phyloP scores from a whole-genome alignment of 2,797 vertebrate species.

The Coilia nasus region DNA sequence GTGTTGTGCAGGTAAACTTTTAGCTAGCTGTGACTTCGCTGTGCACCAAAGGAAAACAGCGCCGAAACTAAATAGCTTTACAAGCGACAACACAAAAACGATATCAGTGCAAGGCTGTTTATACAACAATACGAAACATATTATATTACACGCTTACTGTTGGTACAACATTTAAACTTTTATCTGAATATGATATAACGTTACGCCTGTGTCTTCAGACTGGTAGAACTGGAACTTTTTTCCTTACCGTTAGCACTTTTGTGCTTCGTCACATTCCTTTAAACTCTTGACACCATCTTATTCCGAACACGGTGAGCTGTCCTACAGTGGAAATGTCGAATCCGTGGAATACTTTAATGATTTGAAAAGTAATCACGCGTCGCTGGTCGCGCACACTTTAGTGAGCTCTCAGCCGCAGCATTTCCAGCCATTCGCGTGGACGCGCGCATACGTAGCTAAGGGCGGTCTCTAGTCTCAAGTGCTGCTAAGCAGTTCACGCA shows the following conservation, averaged over 20 bases:
- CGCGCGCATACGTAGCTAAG: constrained; percentile 50
- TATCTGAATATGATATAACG: not conserved
- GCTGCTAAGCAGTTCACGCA: constrained; percentile 33
- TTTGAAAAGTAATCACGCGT: constrained; percentile 18
- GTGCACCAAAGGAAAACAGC: not conserved
- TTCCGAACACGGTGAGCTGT: constrained; percentile 4
- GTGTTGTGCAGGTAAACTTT: constrained; percentile 25
- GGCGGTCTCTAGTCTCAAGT: constrained; percentile 44
- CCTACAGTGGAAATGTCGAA: constrained; percentile 3
- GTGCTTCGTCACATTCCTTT: constrained; percentile 20
- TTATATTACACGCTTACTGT: not conserved
- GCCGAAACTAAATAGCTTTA: constrained; percentile 2
- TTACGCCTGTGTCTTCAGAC: constrained; percentile 17
- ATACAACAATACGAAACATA: not conserved
- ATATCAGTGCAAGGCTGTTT: not conserved
- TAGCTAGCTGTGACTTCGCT: constrained; percentile 20
- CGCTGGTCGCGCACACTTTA: constrained; percentile 17
- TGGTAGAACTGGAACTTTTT: constrained; percentile 21
- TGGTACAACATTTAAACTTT: not conserved
- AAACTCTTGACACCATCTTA: constrained; percentile 18
- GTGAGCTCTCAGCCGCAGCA: constrained; percentile 27
- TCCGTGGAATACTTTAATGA: constrained; percentile 12
- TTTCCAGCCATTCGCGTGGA: constrained; percentile 36
- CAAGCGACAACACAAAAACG: not conserved
- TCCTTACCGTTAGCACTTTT: constrained; percentile 17